phyloP scores from a whole-genome alignment of 2,888 invertebrate genomes.

The Uropetala carovei region DNA sequence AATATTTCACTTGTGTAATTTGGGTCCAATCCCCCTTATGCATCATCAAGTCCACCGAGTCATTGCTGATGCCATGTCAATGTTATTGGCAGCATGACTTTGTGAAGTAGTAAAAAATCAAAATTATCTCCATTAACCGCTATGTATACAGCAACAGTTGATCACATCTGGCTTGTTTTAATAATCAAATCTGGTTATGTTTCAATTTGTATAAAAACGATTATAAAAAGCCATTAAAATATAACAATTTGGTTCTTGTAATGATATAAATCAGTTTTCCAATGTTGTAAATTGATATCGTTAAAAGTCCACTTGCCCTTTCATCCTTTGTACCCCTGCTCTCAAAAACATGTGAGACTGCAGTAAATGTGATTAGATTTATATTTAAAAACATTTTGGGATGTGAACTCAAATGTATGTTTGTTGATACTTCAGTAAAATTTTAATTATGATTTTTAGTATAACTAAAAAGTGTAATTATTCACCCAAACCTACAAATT shows the following conservation, averaged over 20 bases:
- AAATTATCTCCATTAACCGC: constrained; percentile 33
- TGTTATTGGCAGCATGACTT: constrained; percentile 39
- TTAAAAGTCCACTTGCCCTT: constrained; percentile 43
- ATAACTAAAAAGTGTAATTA: constrained; percentile 36
- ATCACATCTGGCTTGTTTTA: constrained; percentile 33
- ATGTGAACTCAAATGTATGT: constrained; percentile 67
- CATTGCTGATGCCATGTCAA: constrained; percentile 25
- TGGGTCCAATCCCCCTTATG: constrained; percentile 58
- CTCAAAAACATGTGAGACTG: constrained; percentile 65
- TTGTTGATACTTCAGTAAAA: constrained; percentile 69
- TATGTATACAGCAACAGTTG: constrained; percentile 39
- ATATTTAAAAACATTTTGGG: constrained; percentile 65
- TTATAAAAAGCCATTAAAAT: constrained; percentile 41
- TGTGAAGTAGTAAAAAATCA: constrained; percentile 51
- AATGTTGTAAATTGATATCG: constrained; percentile 49
- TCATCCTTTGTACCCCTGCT: constrained; percentile 58
- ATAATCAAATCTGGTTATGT: background rate
- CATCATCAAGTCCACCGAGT: constrained; percentile 39
- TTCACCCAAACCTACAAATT: constrained; percentile 15
- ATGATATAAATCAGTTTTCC: constrained; percentile 47
- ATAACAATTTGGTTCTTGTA: constrained; percentile 44
- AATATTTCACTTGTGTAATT: constrained; percentile 39
- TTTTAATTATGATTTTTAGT: constrained; percentile 69
- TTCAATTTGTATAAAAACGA: constrained; percentile 55
- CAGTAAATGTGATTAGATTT: constrained; percentile 66